Conservation (phyloP, 2,888 invertebrate species). For the Epirrhoe tristata region DNA sequence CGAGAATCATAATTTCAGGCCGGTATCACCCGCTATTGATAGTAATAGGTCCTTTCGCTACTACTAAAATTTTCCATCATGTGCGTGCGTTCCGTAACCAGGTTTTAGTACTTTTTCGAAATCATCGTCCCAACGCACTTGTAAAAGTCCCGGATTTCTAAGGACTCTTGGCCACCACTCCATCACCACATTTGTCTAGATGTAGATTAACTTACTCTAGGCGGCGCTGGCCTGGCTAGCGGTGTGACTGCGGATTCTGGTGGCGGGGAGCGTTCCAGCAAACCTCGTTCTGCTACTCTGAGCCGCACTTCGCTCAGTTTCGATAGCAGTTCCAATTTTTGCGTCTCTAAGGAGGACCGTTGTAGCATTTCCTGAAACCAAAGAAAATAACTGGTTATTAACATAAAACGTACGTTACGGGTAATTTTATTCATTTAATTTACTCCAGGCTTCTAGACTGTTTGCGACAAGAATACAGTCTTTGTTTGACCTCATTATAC, state of each 20-base stretch:
- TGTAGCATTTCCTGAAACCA: constrained; percentile 91
- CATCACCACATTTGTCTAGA: not conserved
- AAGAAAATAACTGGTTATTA: not conserved
- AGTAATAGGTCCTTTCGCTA: no score
- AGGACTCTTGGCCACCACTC: no score
- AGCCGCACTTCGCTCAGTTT: constrained; percentile 97
- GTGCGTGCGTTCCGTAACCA: no score
- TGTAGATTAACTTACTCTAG: constrained; percentile 65
- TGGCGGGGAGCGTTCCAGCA: constrained; percentile 88
- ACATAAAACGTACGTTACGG: not conserved
- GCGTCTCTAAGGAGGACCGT: constrained; percentile 95
- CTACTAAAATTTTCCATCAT: no score
- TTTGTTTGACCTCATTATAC: not conserved
- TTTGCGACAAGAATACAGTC: not conserved
- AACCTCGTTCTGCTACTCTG: constrained; percentile 94
- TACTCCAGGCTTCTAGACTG: not conserved
- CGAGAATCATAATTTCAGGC: no score
- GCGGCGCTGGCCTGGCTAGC: constrained; percentile 71
- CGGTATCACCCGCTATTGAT: no score
- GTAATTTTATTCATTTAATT: no score
- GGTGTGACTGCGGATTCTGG: constrained; percentile 61
- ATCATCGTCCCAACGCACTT: no score
- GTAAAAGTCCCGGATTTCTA: no score
- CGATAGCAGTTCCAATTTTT: constrained; percentile 96
- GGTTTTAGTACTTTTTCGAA: no score